Evolutionary conservation across 2,797 vertebrate species (phyloP).

Genomic region (Cyprinodon diabolis): DNA sequence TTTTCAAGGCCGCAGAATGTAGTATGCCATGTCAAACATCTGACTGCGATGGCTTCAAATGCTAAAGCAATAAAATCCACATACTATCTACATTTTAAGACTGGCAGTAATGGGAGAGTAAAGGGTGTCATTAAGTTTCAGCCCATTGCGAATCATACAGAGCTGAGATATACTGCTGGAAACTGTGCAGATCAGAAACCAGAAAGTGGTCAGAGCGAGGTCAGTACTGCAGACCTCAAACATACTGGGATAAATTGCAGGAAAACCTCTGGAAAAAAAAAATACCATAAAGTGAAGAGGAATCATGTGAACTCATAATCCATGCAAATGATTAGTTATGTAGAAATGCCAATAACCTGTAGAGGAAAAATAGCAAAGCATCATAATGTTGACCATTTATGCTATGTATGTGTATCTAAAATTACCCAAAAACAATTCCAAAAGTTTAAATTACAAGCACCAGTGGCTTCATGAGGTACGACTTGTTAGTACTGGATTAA

Average conservation of each 20-base stretch:
- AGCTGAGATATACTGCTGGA: conserved; percentile 20
- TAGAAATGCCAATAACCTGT: conserved; percentile 19
- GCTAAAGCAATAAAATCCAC: conserved; percentile 11
- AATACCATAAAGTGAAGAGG: conserved; percentile 36
- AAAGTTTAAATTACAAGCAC: background rate
- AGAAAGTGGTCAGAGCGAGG: conserved; percentile 36
- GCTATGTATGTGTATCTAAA: conserved; percentile 11
- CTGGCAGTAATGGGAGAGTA: conserved; percentile 9
- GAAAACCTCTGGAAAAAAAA: conserved; percentile 45
- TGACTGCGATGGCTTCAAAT: conserved; percentile 38
- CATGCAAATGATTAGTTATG: conserved; percentile 14
- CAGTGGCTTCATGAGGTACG: background rate
- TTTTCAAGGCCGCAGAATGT: conserved; percentile 42
- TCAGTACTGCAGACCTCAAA: conserved; percentile 37
- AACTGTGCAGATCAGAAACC: conserved; percentile 34
- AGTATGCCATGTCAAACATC: conserved; percentile 15
- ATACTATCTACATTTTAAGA: conserved; percentile 7
- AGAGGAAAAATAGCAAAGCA: conserved; percentile 9
- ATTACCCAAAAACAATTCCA: background rate
- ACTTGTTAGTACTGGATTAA: background rate
- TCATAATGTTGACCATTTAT: conserved; percentile 1
- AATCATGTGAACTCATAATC: conserved; percentile 31
- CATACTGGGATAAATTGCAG: conserved; percentile 40
- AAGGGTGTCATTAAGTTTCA: conserved; percentile 22
- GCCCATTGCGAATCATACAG: conserved; percentile 12